Evolutionary conservation across 2,113 vertebrate species (phyloP).

Genomic region (Noctilio leporinus): DNA sequence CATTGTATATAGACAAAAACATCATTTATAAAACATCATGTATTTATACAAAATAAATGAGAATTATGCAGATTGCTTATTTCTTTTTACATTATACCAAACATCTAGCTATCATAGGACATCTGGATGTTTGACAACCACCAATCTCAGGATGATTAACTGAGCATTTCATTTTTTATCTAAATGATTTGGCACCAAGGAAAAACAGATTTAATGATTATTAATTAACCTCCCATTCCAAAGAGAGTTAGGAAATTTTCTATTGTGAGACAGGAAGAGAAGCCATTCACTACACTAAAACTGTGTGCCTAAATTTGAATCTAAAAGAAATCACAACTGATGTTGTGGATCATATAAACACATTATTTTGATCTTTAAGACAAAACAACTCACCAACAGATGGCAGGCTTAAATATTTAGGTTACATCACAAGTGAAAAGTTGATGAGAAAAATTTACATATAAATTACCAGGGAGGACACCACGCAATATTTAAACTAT

Average conservation of each 20-base stretch:
- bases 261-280: neutral
- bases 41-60: neutral
- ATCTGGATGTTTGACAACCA: constrained; percentile 28
- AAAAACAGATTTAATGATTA: constrained; percentile 38
- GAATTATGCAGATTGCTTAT: constrained; percentile 2
- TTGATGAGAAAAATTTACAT: neutral
- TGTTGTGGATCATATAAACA: neutral
- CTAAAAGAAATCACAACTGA: neutral
- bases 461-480: neutral
- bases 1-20: neutral
- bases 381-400: neutral
- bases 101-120: constrained; percentile 29
- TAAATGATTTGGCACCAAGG: constrained; percentile 33
- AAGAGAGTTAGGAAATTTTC: constrained; percentile 20
- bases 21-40: neutral
- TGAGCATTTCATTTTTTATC: constrained; percentile 26
- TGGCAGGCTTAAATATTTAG: neutral
- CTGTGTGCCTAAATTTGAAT: neutral
- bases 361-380: neutral
- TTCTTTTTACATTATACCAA: constrained; percentile 30
- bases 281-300: neutral
- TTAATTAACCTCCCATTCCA: constrained; percentile 46
- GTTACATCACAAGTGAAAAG: neutral
- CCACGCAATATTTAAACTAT: neutral
- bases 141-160: constrained; percentile 44